Conservation (phyloP, 1,140 invertebrate genomes). For the Carposina sasakii region DNA sequence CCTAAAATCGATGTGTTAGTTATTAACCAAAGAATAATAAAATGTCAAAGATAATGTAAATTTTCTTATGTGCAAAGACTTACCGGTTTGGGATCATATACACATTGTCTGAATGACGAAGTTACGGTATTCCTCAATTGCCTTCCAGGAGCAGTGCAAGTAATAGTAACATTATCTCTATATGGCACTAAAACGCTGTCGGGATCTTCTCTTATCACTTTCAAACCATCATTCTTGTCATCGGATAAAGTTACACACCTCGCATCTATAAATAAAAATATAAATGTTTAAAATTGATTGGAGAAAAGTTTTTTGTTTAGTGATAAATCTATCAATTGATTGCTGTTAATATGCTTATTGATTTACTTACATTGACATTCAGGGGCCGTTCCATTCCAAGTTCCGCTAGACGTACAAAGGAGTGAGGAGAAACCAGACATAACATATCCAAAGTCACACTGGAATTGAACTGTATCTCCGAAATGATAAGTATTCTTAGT, state of each 20-base stretch:
- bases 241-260: constrained; percentile 92
- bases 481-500: constrained; percentile 89
- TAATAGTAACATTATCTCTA: constrained; percentile 90
- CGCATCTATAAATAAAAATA: constrained; percentile 77
- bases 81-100: constrained; percentile 93
- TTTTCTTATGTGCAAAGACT: constrained; percentile 31
- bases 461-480: constrained; percentile 92
- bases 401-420: constrained; percentile 90
- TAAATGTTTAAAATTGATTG: not conserved
- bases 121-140: constrained; percentile 85
- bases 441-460: constrained; percentile 96
- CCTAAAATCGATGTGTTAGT: constrained; percentile 66
- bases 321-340: not conserved
- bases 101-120: constrained; percentile 91
- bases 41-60: constrained; percentile 11
- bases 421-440: constrained; percentile 89
- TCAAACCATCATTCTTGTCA: constrained; percentile 88
- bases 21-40: constrained; percentile 6
- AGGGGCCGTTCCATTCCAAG: constrained; percentile 95
- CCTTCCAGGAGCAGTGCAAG: constrained; percentile 84
- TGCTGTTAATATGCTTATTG: not conserved
- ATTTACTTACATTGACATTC: constrained; percentile 88
- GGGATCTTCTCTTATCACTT: constrained; percentile 82
- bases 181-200: constrained; percentile 89
- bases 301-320: not conserved